Percentiles rank a stretch among this genome's conserved stretches.
phyloP scores from a whole-genome alignment of 2,888 invertebrate species.

The Himalopsyche kuldschensis region DNA sequence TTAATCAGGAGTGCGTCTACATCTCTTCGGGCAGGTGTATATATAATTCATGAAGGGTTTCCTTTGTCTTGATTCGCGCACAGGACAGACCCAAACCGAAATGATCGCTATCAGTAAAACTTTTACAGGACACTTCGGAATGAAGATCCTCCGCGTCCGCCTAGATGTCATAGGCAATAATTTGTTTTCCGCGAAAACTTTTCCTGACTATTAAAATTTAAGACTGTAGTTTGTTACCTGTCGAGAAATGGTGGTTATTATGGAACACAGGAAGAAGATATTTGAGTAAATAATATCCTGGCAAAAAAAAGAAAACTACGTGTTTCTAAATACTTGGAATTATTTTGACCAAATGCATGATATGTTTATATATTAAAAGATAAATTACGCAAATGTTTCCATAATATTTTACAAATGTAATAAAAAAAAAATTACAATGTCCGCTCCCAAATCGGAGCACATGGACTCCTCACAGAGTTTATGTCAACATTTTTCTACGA shows the following conservation, averaged over 20 bases:
- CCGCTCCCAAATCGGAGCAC: too few relatives aligned
- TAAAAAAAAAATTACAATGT: too few relatives aligned
- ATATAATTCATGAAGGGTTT: background rate
- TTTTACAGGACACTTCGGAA: background rate
- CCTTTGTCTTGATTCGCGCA: background rate
- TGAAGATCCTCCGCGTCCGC: background rate
- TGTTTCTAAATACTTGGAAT: too few relatives aligned
- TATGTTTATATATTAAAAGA: too few relatives aligned
- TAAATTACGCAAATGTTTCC: too few relatives aligned
- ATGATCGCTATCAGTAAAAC: background rate
- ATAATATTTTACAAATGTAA: too few relatives aligned
- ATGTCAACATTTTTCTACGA: too few relatives aligned
- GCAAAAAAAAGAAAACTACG: too few relatives aligned
- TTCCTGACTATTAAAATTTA: background rate
- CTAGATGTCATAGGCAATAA: background rate
- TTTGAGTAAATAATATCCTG: too few relatives aligned
- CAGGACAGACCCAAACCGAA: background rate
- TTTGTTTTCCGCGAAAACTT: background rate
- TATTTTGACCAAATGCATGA: too few relatives aligned
- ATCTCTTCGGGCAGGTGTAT: background rate
- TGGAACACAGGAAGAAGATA: too few relatives aligned
- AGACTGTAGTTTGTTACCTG: background rate
- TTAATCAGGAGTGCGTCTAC: background rate
- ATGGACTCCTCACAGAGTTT: too few relatives aligned
- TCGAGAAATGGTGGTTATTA: background rate